Evolutionary conservation across 1,140 invertebrate species (phyloP), one percentile per base, ranked within the genome.

Genomic region (Cepaea nemoralis): DNA sequence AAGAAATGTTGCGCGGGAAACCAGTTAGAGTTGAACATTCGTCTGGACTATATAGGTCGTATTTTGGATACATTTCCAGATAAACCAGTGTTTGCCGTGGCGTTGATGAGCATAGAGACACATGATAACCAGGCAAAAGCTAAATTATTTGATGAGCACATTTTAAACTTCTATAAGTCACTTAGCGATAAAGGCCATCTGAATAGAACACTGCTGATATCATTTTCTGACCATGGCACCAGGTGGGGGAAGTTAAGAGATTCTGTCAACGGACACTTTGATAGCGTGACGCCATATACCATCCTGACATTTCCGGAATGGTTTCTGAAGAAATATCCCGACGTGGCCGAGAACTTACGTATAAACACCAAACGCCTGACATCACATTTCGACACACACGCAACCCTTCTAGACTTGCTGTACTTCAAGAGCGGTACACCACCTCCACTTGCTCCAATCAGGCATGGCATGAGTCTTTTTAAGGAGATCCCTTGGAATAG

Each of bases 291-390:
- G 39, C 71, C 71, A 45, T 75, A 27, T n/a, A n/a, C 45, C n/a
- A 75, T 75, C 8, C 35, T 75, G 6, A 75, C 71, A 75, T 75
- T 75, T 35, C 71, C 71, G 12, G 12, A 22, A 3, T 75, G 71
- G 71, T 75, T 75, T 50, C 35, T 75, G n/a, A 50, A 42, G 35
- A 75, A 75, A 42, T 42, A 75, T 42, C 71, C 71, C 5, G 71
- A 75, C 10, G 40, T 75, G 5, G 71, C 33, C 19, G 5, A 35
- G 10, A 75, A 45, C 35, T 37, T 75, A 22, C 10, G 48, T 45
- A 42, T 40, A 35, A 75, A 75, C 27, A 75, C 39, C 14, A 27
- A 48, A 27, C 71, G 71, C 24, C 27, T 75, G 71, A 75, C 71
- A 27, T 22, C 71, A 5, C 71, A 75, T 35, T 75, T 33, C 71